Evolutionary conservation across 2,113 vertebrate species (phyloP).

Genomic region (Ictalurus punctatus): DNA sequence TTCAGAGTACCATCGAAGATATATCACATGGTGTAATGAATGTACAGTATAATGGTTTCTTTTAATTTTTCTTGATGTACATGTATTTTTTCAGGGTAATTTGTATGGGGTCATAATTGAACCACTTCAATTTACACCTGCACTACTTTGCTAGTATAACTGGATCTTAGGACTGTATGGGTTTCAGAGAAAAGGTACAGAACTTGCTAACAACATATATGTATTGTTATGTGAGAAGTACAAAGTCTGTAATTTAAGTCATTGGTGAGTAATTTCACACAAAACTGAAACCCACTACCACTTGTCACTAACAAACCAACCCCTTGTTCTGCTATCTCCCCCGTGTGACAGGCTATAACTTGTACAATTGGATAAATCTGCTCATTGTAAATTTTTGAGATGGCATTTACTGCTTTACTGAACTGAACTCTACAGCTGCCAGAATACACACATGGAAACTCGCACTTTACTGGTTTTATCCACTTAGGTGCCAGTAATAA

Average conservation of each 20-base stretch:
- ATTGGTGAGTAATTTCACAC: neutral
- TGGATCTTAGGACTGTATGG: neutral
- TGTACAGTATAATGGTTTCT: neutral
- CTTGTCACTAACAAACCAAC: neutral
- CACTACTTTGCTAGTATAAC: neutral
- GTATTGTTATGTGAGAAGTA: neutral
- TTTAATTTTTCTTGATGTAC: neutral
- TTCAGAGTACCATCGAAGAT: neutral
- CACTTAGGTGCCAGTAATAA: neutral
- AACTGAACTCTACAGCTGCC: slow-evolving; percentile 5
- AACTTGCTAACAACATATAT: neutral
- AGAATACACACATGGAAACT: neutral
- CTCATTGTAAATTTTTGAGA: neutral
- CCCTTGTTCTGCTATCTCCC: neutral
- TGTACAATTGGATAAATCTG: neutral
- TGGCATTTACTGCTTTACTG: neutral
- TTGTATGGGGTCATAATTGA: neutral
- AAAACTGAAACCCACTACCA: neutral
- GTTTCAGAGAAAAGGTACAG: neutral
- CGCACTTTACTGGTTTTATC: slow-evolving; percentile 9
- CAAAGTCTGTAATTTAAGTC: neutral
- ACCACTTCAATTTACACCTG: neutral
- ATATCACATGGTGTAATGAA: neutral
- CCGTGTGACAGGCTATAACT: neutral
- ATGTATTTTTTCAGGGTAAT: neutral